Conservation (phyloP, 2,113 vertebrate genomes). For the Phaethon lepturus region DNA sequence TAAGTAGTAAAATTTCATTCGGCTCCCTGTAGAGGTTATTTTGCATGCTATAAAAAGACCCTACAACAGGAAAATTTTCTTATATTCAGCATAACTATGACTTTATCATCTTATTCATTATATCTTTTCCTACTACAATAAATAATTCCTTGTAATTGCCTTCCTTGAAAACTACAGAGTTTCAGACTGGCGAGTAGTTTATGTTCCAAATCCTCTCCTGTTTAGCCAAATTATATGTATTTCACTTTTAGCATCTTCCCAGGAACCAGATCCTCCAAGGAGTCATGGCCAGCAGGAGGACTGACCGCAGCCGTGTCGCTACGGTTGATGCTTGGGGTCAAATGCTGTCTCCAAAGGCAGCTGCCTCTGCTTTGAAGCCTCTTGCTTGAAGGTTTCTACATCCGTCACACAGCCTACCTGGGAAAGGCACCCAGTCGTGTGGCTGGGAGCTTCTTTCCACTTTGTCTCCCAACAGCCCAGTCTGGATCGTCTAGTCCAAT, state of each 20-base stretch:
- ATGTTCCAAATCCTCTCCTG: not conserved
- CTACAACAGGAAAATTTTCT: not conserved
- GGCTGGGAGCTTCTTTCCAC: not conserved
- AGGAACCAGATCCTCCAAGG: not conserved
- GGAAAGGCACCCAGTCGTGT: rapidly evolving
- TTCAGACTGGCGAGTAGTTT: not conserved
- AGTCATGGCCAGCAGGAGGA: rapidly evolving
- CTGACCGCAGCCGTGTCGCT: rapidly evolving
- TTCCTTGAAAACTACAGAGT: not conserved
- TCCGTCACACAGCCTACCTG: not conserved
- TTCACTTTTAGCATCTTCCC: not conserved
- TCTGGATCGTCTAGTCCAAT: rapidly evolving
- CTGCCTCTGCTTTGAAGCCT: not conserved
- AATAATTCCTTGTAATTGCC: not conserved
- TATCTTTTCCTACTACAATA: not conserved
- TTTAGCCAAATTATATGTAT: not conserved
- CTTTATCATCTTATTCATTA: not conserved
- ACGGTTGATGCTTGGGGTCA: not conserved
- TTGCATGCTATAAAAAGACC: not conserved
- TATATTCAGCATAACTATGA: not conserved
- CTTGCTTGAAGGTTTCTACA: not conserved
- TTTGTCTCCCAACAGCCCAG: not conserved
- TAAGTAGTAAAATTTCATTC: not conserved
- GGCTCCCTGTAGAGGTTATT: not conserved
- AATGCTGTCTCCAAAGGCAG: not conserved